Evolutionary conservation across 2,888 invertebrate genomes (phyloP).

Genomic region (Scrobipalpa atriplicella): DNA sequence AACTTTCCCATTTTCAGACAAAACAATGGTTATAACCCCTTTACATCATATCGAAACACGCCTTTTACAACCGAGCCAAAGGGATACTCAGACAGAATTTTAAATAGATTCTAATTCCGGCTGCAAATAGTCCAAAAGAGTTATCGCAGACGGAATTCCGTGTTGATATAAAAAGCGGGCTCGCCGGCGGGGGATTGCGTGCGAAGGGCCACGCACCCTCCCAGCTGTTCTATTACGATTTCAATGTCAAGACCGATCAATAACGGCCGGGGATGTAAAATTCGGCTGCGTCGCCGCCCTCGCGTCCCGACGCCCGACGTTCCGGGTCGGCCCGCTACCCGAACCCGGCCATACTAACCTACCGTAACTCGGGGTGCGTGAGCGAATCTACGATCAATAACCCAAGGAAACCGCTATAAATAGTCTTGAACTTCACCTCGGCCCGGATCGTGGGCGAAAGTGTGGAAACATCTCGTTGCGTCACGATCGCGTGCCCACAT

Average conservation of each 20-base stretch:
- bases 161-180: conserved; percentile 23
- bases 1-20: conserved; percentile 14
- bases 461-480: conserved; percentile 59
- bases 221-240: conserved; percentile 81
- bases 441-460: conserved; percentile 68
- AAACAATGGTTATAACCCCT: conserved; percentile 10
- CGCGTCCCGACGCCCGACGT: conserved; percentile 67
- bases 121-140: conserved; percentile 13
- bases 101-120: neutral
- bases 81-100: conserved; percentile 8
- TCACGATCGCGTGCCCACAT: conserved; percentile 47
- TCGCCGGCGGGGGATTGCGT: conserved; percentile 54
- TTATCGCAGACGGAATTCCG: conserved; percentile 23
- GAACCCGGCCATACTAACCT: conserved; percentile 76
- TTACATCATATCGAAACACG: conserved; percentile 4
- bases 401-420: conserved; percentile 75
- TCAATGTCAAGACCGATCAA: conserved; percentile 83
- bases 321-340: conserved; percentile 63
- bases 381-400: conserved; percentile 73
- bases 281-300: conserved; percentile 63
- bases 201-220: conserved; percentile 69
- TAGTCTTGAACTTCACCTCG: conserved; percentile 81
- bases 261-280: conserved; percentile 78
- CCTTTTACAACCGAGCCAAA: neutral
- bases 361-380: conserved; percentile 80